Evolutionary conservation across 2,888 invertebrate species (phyloP).

Genomic region (Terebella lapidaria): DNA sequence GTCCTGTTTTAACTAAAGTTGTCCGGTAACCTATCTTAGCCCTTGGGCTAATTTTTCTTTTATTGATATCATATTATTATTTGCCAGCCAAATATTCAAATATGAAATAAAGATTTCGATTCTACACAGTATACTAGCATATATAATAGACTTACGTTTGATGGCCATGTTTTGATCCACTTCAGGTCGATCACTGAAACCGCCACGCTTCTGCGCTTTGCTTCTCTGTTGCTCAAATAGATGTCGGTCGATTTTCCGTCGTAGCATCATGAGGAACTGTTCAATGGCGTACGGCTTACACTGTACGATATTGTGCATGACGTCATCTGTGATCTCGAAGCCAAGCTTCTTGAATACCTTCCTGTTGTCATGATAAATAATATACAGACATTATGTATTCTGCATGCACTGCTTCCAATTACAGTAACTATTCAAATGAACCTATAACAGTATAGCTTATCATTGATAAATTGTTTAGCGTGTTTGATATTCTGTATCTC

Average conservation of each 20-base stretch:
- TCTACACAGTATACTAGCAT: too few relatives aligned
- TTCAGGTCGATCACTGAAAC: conserved; percentile 10
- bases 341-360: conserved; percentile 26
- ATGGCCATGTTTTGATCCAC: conserved; percentile 7
- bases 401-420: too few relatives aligned
- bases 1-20: too few relatives aligned
- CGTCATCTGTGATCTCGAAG: conserved; percentile 24
- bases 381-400: too few relatives aligned
- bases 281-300: conserved; percentile 23
- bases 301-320: conserved; percentile 18
- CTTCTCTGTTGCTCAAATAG: conserved; percentile 10
- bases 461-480: not conserved
- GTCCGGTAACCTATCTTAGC: too few relatives aligned
- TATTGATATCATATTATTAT: too few relatives aligned
- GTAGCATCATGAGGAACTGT: conserved; percentile 22
- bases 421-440: too few relatives aligned
- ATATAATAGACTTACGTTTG: too few relatives aligned
- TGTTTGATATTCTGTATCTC: not conserved
- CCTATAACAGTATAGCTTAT: too few relatives aligned
- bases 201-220: not conserved
- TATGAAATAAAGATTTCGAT: too few relatives aligned
- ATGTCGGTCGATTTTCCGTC: conserved; percentile 19
- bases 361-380: conserved; percentile 17
- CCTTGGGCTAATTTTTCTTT: too few relatives aligned
- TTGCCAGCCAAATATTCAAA: too few relatives aligned